Conservation (phyloP, 2,797 vertebrate genomes). For the Nothura maculosa region DNA sequence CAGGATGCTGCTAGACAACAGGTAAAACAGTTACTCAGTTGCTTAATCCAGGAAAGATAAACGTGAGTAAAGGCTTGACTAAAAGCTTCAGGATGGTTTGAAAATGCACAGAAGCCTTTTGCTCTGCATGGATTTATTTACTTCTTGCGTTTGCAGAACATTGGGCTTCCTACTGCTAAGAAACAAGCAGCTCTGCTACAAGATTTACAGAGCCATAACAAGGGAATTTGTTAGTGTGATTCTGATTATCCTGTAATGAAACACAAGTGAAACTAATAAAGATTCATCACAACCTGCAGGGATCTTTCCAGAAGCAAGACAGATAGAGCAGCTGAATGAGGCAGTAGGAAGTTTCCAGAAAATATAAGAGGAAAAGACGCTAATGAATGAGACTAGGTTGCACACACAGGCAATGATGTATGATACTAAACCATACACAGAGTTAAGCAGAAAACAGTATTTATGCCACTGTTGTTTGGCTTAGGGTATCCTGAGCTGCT, state of each 20-base stretch:
- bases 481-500: not conserved
- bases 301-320: not conserved
- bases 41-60: not conserved
- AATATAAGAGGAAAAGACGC: not conserved
- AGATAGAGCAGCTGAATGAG: not conserved
- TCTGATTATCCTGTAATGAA: conserved; percentile 58
- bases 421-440: fast-evolving
- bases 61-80: not conserved
- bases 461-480: not conserved
- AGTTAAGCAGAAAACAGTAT: not conserved
- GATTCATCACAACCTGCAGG: conserved; percentile 42
- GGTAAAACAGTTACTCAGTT: not conserved
- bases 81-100: not conserved
- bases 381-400: not conserved
- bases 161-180: not conserved
- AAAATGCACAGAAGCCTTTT: not conserved
- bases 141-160: not conserved
- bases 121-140: not conserved
- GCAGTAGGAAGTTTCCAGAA: not conserved
- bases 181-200: conserved; percentile 1
- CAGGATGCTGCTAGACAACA: not conserved
- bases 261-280: conserved; percentile 66
- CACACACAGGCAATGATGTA: not conserved
- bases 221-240: conserved; percentile 32
- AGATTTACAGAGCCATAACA: conserved; percentile 39